Evolutionary conservation across 1,140 invertebrate species (phyloP), one percentile per base, ranked within the genome.

Genomic region (Pseudomyrmex sp.): DNA sequence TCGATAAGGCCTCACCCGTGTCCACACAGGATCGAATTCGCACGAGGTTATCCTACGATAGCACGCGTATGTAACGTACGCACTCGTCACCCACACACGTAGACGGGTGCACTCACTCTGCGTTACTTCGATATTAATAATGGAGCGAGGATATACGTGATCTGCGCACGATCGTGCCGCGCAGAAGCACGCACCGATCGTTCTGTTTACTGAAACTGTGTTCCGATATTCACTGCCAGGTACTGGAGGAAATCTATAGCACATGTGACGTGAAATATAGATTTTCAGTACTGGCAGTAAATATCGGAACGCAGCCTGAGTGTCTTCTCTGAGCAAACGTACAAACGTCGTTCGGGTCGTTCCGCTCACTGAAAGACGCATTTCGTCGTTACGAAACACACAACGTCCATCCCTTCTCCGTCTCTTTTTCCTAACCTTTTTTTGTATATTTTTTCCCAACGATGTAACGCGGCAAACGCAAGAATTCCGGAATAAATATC

Each of bases 71-170:
- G 1, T 35, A 7, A 35, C 35, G 35, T 35, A 35, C 69, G 50
- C 70, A 62, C 56, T 77, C 44, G 80, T 68, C n/a, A 52, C 80
- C 84, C 80, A 79, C 76, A 89, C 84, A 89, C 75, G 82, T 83
- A 63, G 46, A 73, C 70, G 77, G 59, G 76, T 84, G 76, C 84
- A 84, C 79, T 83, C 52, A 88, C 77, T 68, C 76, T 58, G 50
- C 85, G 68, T 68, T 56, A 83, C 62, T 74, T 66, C 84, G 88
- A 88, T 88, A 90, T 91, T 91, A 91, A 91, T 91, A 91, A 91
- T 91, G 88, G 82, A 90, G 88, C 83, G 87, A 91, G 90, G 90
- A 91, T 89, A 90, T 89, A 91, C 89, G 90, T 88, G 85, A 79
- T 84, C 77, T 90, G 89, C 80, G 85, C 89, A 91, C 89, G 89